Evolutionary conservation across 2,113 vertebrate genomes (phyloP).

Genomic region (Vimba vimba): DNA sequence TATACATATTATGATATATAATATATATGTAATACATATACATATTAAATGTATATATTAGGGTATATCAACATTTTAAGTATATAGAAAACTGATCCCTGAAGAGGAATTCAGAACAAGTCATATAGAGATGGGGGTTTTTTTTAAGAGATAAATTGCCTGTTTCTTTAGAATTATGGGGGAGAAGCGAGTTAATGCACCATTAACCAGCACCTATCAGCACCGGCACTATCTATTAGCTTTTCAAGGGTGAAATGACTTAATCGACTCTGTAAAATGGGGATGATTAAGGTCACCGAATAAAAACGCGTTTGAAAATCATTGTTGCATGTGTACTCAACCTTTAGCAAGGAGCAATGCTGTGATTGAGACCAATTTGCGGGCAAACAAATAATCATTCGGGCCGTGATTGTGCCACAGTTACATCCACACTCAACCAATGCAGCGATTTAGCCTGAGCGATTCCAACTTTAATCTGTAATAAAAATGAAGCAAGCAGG

Average conservation of each 20-base stretch:
- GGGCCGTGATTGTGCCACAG: not conserved
- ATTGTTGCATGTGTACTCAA: not conserved
- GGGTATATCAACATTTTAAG: too few relatives aligned
- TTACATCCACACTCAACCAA: not conserved
- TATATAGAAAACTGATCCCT: too few relatives aligned
- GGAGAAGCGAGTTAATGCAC: not conserved
- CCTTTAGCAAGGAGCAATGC: slow-evolving; percentile 1
- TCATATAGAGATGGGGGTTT: not conserved
- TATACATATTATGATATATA: too few relatives aligned
- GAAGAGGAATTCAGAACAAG: not conserved
- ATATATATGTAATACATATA: too few relatives aligned
- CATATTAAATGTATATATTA: too few relatives aligned
- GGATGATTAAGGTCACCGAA: slow-evolving; percentile 20
- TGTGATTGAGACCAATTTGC: slow-evolving; percentile 31
- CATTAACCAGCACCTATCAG: slow-evolving; percentile 21
- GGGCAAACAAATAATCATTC: slow-evolving; percentile 18
- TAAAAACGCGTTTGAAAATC: not conserved
- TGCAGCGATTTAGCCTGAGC: not conserved
- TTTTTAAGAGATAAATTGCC: not conserved
- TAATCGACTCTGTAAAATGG: slow-evolving; percentile 18
- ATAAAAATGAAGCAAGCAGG: slow-evolving; percentile 35
- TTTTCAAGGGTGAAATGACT: slow-evolving; percentile 33
- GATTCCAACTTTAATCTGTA: slow-evolving; percentile 42
- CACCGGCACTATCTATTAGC: not conserved
- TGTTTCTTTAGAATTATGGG: not conserved